These are phyloP conservation scores for Ardeotis arabs DNA, from an alignment of 2,113 vertebrate genomes.

Conservation along the genomic window DNA sequence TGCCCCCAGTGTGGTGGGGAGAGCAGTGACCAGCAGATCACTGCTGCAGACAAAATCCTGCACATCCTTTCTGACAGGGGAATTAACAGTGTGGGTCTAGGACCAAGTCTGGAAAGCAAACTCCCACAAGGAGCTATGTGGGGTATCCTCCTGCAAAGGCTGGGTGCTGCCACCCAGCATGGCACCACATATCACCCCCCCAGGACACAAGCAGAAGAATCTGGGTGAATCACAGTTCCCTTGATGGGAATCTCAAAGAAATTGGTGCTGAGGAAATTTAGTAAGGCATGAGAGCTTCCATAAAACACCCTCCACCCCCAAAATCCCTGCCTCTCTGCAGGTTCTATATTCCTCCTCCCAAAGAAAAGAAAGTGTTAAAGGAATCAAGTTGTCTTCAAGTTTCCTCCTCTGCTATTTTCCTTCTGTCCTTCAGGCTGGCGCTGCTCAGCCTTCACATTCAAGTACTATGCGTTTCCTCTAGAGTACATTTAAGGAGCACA, in stretches of 20 bases:
- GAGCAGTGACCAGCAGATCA: background rate
- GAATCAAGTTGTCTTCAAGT: background rate
- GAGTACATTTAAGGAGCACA: constrained; percentile 35
- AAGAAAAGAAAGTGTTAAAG: background rate
- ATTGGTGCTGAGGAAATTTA: background rate
- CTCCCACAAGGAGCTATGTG: background rate
- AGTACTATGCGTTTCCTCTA: background rate
- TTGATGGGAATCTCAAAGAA: background rate
- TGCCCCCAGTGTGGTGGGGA: rapidly evolving
- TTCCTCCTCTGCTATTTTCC: constrained; percentile 30
- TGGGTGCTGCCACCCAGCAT: background rate
- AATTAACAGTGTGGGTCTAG: background rate
- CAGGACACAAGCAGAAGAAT: background rate
- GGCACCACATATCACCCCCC: rapidly evolving
- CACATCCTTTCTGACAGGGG: background rate
- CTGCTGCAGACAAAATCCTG: background rate
- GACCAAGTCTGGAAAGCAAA: background rate
- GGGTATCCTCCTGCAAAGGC: background rate
- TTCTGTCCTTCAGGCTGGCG: constrained; percentile 38
- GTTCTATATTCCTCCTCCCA: background rate
- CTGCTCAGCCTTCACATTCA: constrained; percentile 39
- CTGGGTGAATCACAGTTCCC: background rate
- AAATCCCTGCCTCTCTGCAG: background rate
- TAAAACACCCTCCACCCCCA: background rate
- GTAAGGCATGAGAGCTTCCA: background rate